Evolutionary conservation across 2,888 invertebrate genomes (phyloP).

Genomic region (Stenurella melanura): DNA sequence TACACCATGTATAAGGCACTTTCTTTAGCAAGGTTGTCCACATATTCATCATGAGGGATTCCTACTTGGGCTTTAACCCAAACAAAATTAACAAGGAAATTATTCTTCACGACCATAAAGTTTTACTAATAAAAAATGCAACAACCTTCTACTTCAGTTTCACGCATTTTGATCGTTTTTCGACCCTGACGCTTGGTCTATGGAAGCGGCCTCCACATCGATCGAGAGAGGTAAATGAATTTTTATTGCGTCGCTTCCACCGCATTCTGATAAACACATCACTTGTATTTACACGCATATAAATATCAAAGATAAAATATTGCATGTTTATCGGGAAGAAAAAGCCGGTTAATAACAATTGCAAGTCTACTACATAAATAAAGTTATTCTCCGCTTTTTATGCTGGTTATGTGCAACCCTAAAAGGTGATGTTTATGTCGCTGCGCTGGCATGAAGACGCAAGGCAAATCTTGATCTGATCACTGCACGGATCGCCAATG

Average conservation of each 20-base stretch:
- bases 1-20: too few species aligned
- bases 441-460: slow-evolving; percentile 6
- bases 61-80: too few species aligned
- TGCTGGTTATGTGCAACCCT: neutral
- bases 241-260: slow-evolving; percentile 24
- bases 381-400: slow-evolving; percentile 20
- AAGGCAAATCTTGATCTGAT: slow-evolving; percentile 12
- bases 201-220: slow-evolving; percentile 33
- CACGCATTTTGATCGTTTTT: too few species aligned
- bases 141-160: too few species aligned
- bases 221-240: slow-evolving; percentile 22
- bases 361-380: neutral
- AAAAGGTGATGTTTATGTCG: slow-evolving; percentile 5
- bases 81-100: too few species aligned
- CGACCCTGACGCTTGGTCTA: too few species aligned
- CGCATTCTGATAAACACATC: slow-evolving; percentile 7
- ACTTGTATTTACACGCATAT: slow-evolving; percentile 20
- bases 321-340: slow-evolving; percentile 13
- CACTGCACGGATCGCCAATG: neutral
- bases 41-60: too few species aligned
- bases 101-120: too few species aligned
- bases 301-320: slow-evolving; percentile 18
- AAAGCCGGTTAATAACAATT: slow-evolving; percentile 15
- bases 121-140: too few species aligned
- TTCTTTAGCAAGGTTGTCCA: too few species aligned